phyloP scores from a whole-genome alignment of 2,113 vertebrate species.

The Scomber scombrus region DNA sequence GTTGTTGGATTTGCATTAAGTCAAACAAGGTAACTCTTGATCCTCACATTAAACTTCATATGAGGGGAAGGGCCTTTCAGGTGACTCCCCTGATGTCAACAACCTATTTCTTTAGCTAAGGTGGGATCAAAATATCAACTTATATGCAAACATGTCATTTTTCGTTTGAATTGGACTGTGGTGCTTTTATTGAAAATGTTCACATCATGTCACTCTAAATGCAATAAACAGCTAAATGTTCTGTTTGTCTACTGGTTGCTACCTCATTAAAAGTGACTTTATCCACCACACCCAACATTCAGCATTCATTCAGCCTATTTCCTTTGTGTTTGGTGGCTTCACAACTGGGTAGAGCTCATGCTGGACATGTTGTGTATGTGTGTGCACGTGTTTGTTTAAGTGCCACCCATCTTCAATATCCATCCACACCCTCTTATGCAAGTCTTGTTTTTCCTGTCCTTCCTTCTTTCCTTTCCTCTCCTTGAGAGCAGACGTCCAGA shows the following conservation, averaged over 20 bases:
- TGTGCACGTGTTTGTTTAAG: slow-evolving; percentile 65
- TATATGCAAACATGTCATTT: background rate
- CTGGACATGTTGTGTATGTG: slow-evolving; percentile 56
- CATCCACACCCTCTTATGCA: slow-evolving; percentile 78
- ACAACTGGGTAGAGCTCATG: slow-evolving; percentile 61
- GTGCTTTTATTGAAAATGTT: background rate
- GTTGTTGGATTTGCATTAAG: slow-evolving; percentile 30
- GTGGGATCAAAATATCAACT: background rate
- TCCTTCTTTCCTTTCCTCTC: slow-evolving; percentile 58
- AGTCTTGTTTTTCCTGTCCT: slow-evolving; percentile 76
- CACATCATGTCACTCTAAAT: slow-evolving; percentile 7
- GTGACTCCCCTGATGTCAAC: background rate
- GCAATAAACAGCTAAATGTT: slow-evolving; percentile 39
- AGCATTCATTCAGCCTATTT: slow-evolving; percentile 58
- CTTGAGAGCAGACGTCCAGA: slow-evolving; percentile 51
- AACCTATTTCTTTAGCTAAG: slow-evolving; percentile 16
- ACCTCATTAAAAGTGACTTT: slow-evolving; percentile 55
- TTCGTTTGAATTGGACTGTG: background rate
- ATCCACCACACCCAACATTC: slow-evolving; percentile 71
- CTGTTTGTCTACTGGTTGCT: slow-evolving; percentile 40
- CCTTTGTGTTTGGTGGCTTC: slow-evolving; percentile 60
- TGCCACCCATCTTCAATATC: slow-evolving; percentile 81
- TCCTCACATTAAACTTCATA: slow-evolving; percentile 26
- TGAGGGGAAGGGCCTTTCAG: background rate
- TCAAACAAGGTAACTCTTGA: slow-evolving; percentile 32